A percentile compares a stretch with the other conserved stretches of the same genome.
These are phyloP conservation scores for Albula glossodonta DNA, from an alignment of 2,113 vertebrate species.

Conservation along the genomic window DNA sequence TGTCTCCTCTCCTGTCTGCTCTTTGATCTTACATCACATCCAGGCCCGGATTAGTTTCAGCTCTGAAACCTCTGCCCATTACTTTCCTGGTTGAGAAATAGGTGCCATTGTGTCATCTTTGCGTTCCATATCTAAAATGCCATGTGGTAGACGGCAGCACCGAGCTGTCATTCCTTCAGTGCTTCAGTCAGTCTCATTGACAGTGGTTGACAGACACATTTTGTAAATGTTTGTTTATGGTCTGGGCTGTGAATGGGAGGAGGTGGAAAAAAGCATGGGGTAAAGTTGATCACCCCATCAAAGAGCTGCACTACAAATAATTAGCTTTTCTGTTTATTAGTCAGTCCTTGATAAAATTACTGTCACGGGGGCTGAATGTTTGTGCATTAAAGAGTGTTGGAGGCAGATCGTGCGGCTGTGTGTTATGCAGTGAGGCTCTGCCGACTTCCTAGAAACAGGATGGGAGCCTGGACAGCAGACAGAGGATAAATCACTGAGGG, in stretches of 20 bases:
- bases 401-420: background rate
- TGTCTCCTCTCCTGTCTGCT: background rate
- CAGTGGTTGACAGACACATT: background rate
- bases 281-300: too few species aligned
- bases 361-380: background rate
- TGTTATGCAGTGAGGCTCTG: background rate
- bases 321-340: background rate
- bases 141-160: background rate
- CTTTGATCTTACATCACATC: conserved; percentile 3
- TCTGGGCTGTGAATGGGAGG: background rate
- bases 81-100: background rate
- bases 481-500: background rate
- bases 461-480: background rate
- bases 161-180: background rate
- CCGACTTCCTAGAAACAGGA: background rate
- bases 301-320: background rate
- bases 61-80: background rate
- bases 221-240: background rate
- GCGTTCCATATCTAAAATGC: background rate
- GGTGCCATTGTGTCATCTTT: background rate
- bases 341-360: background rate
- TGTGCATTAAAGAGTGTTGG: background rate
- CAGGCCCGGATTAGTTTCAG: background rate
- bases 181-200: background rate
- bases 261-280: too few species aligned